Conservation (phyloP, 2,888 invertebrate species). For the Ethmia dodecea region DNA sequence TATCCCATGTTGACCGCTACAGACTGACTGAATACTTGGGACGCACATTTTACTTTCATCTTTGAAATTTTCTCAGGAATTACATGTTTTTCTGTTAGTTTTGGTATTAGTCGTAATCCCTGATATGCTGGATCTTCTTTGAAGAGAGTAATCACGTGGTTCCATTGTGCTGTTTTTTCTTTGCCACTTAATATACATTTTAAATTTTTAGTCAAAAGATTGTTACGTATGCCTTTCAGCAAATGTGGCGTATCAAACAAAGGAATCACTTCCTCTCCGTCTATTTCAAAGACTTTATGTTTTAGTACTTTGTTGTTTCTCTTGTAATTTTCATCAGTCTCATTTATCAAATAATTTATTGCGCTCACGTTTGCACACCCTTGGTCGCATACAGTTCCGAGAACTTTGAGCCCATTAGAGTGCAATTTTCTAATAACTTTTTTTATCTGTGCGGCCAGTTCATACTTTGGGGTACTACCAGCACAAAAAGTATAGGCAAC, state of each 20-base stretch:
- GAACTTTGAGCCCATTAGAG: background rate
- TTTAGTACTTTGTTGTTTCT: slow-evolving; percentile 2
- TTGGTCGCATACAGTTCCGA: background rate
- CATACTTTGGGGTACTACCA: background rate
- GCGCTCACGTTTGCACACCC: background rate
- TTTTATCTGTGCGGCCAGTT: background rate
- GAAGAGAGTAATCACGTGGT: slow-evolving; percentile 17
- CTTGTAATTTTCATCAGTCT: background rate
- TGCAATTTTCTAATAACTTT: background rate
- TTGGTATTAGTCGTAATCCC: slow-evolving; percentile 21
- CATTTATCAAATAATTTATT: background rate
- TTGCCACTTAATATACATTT: slow-evolving; percentile 8
- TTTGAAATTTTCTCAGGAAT: slow-evolving; percentile 19
- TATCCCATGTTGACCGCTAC: slow-evolving; percentile 26
- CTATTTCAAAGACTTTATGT: slow-evolving; percentile 17
- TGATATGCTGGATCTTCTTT: slow-evolving; percentile 21
- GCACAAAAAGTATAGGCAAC: background rate
- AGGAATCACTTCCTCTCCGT: slow-evolving; percentile 19
- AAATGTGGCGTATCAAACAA: slow-evolving; percentile 24
- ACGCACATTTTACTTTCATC: slow-evolving; percentile 26
- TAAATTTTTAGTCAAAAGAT: slow-evolving; percentile 22
- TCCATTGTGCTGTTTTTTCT: slow-evolving; percentile 24
- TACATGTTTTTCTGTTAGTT: slow-evolving; percentile 23
- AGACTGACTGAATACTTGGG: slow-evolving; percentile 25
- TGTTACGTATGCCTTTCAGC: slow-evolving; percentile 24